Percentiles rank a stretch among this genome's conserved stretches.
phyloP scores from a whole-genome alignment of 2,797 vertebrate species.

The Gallirallus australis region DNA sequence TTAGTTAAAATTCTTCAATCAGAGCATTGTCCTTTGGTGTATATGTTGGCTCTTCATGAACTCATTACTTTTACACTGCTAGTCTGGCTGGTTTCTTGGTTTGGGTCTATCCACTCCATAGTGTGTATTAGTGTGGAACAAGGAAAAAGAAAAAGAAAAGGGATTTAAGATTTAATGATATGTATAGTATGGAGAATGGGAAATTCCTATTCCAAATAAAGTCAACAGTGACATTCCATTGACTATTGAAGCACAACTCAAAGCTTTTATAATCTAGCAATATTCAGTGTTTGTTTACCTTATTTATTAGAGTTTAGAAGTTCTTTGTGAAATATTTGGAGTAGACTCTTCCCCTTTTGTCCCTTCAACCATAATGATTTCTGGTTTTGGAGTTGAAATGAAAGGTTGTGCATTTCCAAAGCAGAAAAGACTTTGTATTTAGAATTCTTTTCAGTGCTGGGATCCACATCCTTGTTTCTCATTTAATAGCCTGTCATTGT shows the following conservation, averaged over 20 bases:
- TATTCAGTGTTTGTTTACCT: not conserved
- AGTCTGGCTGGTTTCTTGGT: not conserved
- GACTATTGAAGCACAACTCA: not conserved
- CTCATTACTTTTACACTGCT: not conserved
- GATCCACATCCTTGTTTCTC: not conserved
- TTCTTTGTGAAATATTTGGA: not conserved
- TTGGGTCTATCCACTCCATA: not conserved
- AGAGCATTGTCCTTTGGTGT: not conserved
- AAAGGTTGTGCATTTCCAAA: not conserved
- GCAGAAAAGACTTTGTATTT: not conserved
- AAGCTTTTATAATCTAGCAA: not conserved
- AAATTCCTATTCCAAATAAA: not conserved
- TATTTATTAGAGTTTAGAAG: not conserved
- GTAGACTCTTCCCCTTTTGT: not conserved
- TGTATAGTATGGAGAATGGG: not conserved
- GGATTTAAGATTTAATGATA: not conserved
- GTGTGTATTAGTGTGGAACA: not conserved
- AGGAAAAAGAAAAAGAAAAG: not conserved
- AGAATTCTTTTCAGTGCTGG: not conserved
- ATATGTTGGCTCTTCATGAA: not conserved
- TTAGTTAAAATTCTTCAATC: not conserved
- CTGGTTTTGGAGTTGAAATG: not conserved
- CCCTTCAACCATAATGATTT: not conserved
- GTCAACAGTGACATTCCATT: not conserved
- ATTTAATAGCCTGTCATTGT: not conserved